These are phyloP conservation scores for Hedya salicella DNA, from an alignment of 2,888 invertebrate species.

Conservation along the genomic window DNA sequence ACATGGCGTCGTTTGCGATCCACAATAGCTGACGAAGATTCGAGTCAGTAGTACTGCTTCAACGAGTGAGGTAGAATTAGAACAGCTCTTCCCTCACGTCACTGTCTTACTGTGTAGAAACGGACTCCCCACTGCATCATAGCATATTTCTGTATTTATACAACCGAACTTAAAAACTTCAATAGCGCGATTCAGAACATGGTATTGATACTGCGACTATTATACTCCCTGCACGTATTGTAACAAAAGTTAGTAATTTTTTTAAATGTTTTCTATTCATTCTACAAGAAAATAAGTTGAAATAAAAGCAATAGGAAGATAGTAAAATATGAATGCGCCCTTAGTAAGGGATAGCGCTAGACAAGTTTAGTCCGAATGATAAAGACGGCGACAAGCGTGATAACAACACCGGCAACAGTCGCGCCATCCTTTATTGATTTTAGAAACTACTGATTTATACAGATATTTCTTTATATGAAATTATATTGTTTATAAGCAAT, in stretches of 20 bases:
- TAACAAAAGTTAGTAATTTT: background rate
- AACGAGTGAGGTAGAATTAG: conserved; percentile 37
- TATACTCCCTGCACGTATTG: background rate
- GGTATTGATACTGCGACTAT: background rate
- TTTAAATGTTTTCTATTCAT: background rate
- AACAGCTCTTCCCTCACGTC: conserved; percentile 40
- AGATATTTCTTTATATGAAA: too few species aligned
- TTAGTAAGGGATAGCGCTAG: conserved; percentile 27
- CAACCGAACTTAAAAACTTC: conserved; percentile 27
- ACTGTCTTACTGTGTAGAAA: conserved; percentile 45
- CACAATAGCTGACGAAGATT: conserved; percentile 27
- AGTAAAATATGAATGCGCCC: conserved; percentile 14
- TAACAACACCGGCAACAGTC: conserved; percentile 15
- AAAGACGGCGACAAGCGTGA: conserved; percentile 16
- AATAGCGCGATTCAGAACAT: conserved; percentile 39
- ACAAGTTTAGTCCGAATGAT: conserved; percentile 1
- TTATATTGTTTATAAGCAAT: background rate
- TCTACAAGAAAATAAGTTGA: background rate
- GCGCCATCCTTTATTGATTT: conserved; percentile 37
- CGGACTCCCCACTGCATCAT: conserved; percentile 28
- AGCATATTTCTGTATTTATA: conserved; percentile 7
- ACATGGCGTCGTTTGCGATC: conserved; percentile 4
- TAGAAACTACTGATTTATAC: conserved; percentile 14
- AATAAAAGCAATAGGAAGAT: background rate
- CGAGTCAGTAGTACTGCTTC: conserved; percentile 34